Conservation (phyloP, 2,113 vertebrate species). For the Diphyllodes magnificus region DNA sequence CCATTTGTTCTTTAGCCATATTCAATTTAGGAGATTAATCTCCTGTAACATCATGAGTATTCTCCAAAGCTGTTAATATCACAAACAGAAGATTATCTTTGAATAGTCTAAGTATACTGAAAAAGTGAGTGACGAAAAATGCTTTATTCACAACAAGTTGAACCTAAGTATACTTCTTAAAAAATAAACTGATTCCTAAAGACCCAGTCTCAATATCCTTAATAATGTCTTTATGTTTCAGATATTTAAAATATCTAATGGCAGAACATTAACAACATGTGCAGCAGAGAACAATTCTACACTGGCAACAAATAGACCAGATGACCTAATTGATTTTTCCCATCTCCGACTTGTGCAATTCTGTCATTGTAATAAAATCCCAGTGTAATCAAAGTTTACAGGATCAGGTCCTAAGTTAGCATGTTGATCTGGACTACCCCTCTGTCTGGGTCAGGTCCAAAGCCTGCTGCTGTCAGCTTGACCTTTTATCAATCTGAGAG, state of each 20-base stretch:
- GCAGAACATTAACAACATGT: neutral
- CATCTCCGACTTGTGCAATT: neutral
- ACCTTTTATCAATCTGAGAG: neutral
- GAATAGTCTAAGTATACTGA: neutral
- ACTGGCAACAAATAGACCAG: neutral
- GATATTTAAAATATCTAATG: neutral
- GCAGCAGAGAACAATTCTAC: neutral
- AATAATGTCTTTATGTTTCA: neutral
- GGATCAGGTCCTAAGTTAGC: slow-evolving; percentile 32
- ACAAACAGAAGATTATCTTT: neutral
- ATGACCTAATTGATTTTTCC: slow-evolving; percentile 49
- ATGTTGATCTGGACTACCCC: neutral
- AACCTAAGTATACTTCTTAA: neutral
- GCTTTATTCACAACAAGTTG: neutral
- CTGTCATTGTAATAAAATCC: slow-evolving; percentile 44
- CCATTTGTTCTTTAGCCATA: neutral
- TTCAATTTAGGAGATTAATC: neutral
- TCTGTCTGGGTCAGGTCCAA: neutral
- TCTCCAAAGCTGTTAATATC: slow-evolving; percentile 23
- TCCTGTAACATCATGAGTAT: neutral
- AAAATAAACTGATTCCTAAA: neutral
- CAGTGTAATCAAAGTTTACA: slow-evolving; percentile 4
- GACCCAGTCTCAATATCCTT: neutral
- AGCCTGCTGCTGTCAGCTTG: slow-evolving; percentile 18
- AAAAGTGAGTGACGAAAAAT: neutral